Conservation (phyloP, 2,797 vertebrate genomes). For the Cyclopterus lumpus region DNA sequence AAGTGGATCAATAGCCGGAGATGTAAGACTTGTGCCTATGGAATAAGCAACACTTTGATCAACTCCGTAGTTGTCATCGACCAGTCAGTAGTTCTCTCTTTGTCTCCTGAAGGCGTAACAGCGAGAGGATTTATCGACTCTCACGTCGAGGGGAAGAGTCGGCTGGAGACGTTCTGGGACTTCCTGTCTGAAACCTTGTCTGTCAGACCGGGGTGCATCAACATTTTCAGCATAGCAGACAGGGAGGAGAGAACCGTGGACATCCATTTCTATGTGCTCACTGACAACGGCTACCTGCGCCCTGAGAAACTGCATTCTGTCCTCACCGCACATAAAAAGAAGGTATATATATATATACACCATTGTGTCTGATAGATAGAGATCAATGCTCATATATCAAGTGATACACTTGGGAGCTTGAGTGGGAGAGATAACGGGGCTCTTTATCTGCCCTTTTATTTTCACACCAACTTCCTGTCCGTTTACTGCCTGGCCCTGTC, state of each 20-base stretch:
- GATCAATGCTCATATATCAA: slow-evolving; percentile 74
- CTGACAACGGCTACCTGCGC: slow-evolving; percentile 77
- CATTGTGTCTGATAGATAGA: slow-evolving; percentile 64
- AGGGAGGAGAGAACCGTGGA: slow-evolving; percentile 75
- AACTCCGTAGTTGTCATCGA: slow-evolving; percentile 65
- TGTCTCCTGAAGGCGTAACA: slow-evolving; percentile 81
- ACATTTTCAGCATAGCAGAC: slow-evolving; percentile 81
- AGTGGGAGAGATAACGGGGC: slow-evolving; percentile 60
- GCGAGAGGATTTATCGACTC: slow-evolving; percentile 85
- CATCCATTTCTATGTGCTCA: slow-evolving; percentile 81
- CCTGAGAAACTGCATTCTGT: slow-evolving; percentile 84
- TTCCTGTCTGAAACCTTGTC: slow-evolving; percentile 81
- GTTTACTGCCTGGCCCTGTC: slow-evolving; percentile 64
- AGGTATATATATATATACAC: slow-evolving; percentile 74
- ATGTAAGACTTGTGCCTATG: slow-evolving; percentile 58
- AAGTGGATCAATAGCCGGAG: slow-evolving; percentile 58
- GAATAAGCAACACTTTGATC: slow-evolving; percentile 70
- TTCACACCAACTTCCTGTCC: slow-evolving; percentile 66
- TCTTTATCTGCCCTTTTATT: slow-evolving; percentile 78
- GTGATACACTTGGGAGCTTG: slow-evolving; percentile 55
- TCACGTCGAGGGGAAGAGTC: slow-evolving; percentile 71
- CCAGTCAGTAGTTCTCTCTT: slow-evolving; percentile 59
- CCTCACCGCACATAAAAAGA: slow-evolving; percentile 80
- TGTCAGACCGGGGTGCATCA: slow-evolving; percentile 76
- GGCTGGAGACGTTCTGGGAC: slow-evolving; percentile 81